phyloP scores from a whole-genome alignment of 1,140 invertebrate species.

The Conus betulinus region DNA sequence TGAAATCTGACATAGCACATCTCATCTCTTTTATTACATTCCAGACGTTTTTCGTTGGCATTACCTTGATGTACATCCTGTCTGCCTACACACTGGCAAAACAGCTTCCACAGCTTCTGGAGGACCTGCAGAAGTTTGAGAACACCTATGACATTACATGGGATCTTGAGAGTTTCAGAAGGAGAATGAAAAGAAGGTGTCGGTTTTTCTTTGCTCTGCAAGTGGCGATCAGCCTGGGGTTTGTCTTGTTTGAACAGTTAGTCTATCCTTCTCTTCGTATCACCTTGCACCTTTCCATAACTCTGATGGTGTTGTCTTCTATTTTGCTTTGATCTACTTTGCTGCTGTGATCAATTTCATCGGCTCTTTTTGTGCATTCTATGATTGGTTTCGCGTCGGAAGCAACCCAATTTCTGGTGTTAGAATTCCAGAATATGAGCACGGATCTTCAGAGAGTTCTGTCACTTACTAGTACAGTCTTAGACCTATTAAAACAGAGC shows the following conservation, averaged over 20 bases:
- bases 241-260: not conserved
- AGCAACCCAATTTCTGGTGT: not conserved
- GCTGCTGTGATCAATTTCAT: not conserved
- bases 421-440: not conserved
- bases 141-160: not conserved
- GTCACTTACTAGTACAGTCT: not conserved
- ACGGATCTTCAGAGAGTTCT: not conserved
- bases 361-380: not conserved
- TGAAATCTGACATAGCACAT: not conserved
- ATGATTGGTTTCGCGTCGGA: not conserved
- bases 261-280: not conserved
- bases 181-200: too few relatives aligned
- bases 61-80: not conserved
- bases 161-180: not conserved
- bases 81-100: not conserved
- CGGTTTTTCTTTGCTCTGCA: not conserved
- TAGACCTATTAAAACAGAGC: not conserved
- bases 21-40: not conserved
- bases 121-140: not conserved
- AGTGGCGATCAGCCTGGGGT: not conserved
- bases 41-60: not conserved
- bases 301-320: not conserved
- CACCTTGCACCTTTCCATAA: not conserved
- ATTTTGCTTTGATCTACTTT: not conserved
- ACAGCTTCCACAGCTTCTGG: not conserved